Conservation (phyloP, 2,797 vertebrate species). For the Clarias platycephalus region DNA sequence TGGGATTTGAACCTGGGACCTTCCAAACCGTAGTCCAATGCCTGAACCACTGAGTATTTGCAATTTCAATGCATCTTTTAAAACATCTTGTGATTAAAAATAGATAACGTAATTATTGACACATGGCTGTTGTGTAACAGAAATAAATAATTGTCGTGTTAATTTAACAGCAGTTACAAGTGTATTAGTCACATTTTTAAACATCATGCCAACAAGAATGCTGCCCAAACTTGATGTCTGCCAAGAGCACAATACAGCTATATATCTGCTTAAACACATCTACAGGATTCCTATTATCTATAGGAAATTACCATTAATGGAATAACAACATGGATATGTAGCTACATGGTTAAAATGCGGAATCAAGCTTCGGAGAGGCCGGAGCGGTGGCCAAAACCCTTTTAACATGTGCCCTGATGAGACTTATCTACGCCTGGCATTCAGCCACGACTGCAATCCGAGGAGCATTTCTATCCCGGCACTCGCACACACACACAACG, state of each 20-base stretch:
- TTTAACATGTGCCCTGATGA: conserved; percentile 60
- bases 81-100: not conserved
- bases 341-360: not conserved
- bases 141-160: not conserved
- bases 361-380: conserved; percentile 31
- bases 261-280: not conserved
- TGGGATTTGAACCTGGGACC: no score
- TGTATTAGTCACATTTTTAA: no score
- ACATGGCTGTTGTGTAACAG: not conserved
- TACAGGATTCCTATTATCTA: no score
- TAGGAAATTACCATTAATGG: not conserved
- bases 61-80: no score
- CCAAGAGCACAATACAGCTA: not conserved
- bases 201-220: not conserved
- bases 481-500: not conserved
- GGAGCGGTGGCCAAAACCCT: conserved; percentile 48
- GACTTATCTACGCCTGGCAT: conserved; percentile 55
- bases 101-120: not conserved
- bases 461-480: conserved; percentile 37
- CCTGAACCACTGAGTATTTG: no score
- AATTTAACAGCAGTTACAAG: no score
- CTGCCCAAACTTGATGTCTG: not conserved
- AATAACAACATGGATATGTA: not conserved
- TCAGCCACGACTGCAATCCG: conserved; percentile 49
- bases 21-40: no score